Evolutionary conservation across 2,113 vertebrate genomes (phyloP), one percentile per base, ranked within the genome.

Genomic region (pig (Sus scrofa)): DNA sequence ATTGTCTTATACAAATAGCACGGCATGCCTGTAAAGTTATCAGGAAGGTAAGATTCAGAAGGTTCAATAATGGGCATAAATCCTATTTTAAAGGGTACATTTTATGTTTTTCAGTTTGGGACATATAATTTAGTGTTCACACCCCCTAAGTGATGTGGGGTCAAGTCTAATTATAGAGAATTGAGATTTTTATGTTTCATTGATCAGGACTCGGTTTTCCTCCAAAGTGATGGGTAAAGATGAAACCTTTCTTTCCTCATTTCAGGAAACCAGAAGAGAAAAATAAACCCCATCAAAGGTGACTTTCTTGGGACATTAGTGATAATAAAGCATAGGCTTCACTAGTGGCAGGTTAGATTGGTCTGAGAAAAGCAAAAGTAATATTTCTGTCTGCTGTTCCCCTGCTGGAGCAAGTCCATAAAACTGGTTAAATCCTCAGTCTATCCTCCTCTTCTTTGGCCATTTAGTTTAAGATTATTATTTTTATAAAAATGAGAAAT

Each of bases 401-500:
- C 67, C 77, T 54, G 44, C 50, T 95, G 84, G 60, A 86, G 30
- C 26, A 79, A 79, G 15, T 65, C 67, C 22, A 81, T 32, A 60
- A 65, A 10, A 71, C 65, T 67, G 65, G 65, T 84, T 89, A 88
- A 97, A 88, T 77, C n/a, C 71, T 90, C 75, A 56, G 27, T 73
- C 74, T 73, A 63, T 30, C 65, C 83, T 91, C 60, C 30, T 90
- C 87, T 77, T 86, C 71, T 85, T 65, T 63, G 73, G 11, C 52
- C 79, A 87, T 78, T 91, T 89, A 77, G 39, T 60, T 75, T 78
- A 91, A 97, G 50, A 85, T 93, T 30, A 79, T 83, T 86, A 62
- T 94, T 96, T 95, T 96, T 95, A 65, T 91, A 88, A 75, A 95
- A 96, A 65, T n/a, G 63, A 84, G n/a, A 96, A 89, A 94, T 77